Base-by-base conservation (phyloP, 2,113 vertebrate species). In the Gila orcuttii region DNA sequence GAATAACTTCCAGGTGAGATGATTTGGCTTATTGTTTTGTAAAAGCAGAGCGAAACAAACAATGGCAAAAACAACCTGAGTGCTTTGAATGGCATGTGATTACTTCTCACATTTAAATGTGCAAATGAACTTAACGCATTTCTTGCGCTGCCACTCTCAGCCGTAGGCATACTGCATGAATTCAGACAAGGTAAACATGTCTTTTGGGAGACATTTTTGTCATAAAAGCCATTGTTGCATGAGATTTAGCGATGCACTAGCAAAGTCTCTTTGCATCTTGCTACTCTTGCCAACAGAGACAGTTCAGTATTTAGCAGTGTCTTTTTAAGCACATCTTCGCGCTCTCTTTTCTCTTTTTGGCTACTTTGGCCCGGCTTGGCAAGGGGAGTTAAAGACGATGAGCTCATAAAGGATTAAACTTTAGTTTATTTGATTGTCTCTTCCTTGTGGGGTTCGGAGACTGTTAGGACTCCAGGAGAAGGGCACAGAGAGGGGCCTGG, bases 361-460 rank as follows among this genome's bases (percentile, higher is more conserved):
- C 80, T 62, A 84, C 87, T 88, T 92, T 90, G 87, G 80, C 69
- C 87, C 57, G 66, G 50, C 77, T 85, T 68, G 55, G 25, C 79
- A 86, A 80, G 82, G 84, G 77, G 90, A 85, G 86, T 79, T 87
- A 87, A 88, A 91, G 82, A 82, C 92, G 92, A 91, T 93, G 92
- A 93, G 93, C 93, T 93, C 90, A 90, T 90, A 90, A 92, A 90
- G 93, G 94, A 95, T 95, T 94, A 94, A 94, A 94, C 89, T 94
- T 94, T 93, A 93, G 89, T 92, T 88, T 91, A 92, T 95, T 92
- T 94, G 93, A 94, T 94, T 95, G 94, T 95, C 92, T 93, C 91
- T 89, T 91, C 91, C 92, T 91, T 92, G 88, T 92, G 90, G 89
- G 47, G 83, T 85, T 88, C 55, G 92, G 89, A 91, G 91, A 87